Conservation (phyloP, 2,797 vertebrate species). For the Champsocephalus esox region DNA sequence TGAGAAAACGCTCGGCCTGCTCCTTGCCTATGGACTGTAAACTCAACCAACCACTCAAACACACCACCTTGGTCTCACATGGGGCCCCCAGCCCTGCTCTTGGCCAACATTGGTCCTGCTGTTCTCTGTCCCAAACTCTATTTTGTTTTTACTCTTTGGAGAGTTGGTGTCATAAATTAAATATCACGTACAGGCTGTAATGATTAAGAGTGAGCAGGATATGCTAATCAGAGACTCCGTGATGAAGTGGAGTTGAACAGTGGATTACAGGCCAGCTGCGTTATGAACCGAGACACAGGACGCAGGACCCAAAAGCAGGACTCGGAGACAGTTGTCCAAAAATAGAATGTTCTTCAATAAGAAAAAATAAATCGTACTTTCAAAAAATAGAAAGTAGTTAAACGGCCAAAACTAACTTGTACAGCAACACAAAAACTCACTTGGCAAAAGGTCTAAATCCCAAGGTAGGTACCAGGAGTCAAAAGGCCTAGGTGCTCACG, state of each 20-base stretch:
- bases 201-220: constrained; percentile 69
- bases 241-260: constrained; percentile 33
- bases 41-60: constrained; percentile 17
- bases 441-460: too few species aligned
- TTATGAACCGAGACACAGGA: too few species aligned
- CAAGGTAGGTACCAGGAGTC: too few species aligned
- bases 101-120: constrained; percentile 56
- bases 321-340: too few species aligned
- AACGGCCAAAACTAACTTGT: too few species aligned
- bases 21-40: constrained; percentile 36
- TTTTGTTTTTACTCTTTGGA: constrained; percentile 52
- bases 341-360: too few species aligned
- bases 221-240: constrained; percentile 67
- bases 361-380: too few species aligned
- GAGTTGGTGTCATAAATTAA: constrained; percentile 79
- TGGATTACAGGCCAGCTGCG: constrained; percentile 27
- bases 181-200: constrained; percentile 70
- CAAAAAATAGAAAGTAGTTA: too few species aligned
- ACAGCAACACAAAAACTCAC: too few species aligned
- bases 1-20: constrained; percentile 53
- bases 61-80: constrained; percentile 61
- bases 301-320: too few species aligned
- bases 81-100: constrained; percentile 71
- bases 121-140: constrained; percentile 51
- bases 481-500: too few species aligned